Percentiles rank a stretch among this genome's conserved stretches.
Conservation (phyloP, 2,113 vertebrate species). For the Corythoichthys haematopterus region DNA sequence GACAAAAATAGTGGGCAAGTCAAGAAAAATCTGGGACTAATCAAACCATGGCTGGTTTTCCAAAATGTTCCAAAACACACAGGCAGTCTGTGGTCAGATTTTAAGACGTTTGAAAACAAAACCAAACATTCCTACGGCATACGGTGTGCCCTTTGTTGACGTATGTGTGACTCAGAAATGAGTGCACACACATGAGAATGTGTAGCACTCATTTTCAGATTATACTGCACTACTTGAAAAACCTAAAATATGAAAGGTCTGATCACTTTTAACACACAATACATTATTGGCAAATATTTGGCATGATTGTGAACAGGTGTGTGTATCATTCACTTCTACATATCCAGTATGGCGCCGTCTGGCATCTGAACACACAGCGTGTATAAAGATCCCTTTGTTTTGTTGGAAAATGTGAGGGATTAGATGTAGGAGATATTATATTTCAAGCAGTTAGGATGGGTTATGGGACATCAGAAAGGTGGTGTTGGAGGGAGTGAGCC, state of each 20-base stretch:
- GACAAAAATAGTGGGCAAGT: background rate
- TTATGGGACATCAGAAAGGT: constrained; percentile 57
- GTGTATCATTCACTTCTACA: background rate
- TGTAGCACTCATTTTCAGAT: background rate
- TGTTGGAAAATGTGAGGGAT: constrained; percentile 26
- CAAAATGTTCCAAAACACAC: constrained; percentile 48
- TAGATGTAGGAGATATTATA: constrained; percentile 43
- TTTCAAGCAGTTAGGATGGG: constrained; percentile 61
- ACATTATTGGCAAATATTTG: background rate
- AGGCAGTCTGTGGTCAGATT: constrained; percentile 2
- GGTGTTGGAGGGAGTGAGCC: constrained; percentile 4
- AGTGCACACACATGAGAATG: background rate
- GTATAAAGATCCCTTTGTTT: constrained; percentile 59
- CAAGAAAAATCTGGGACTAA: constrained; percentile 39
- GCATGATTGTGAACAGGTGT: background rate
- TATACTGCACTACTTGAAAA: background rate
- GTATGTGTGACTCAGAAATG: background rate
- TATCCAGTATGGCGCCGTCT: constrained; percentile 3
- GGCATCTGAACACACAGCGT: constrained; percentile 33
- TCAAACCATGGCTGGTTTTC: constrained; percentile 33
- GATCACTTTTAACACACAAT: background rate
- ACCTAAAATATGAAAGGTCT: background rate
- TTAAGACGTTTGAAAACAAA: no score
- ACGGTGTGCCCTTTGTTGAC: background rate
- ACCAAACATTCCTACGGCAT: background rate